These are phyloP conservation scores for Drosophila incognita DNA, from an alignment of 2,888 invertebrate species.

Conservation along the genomic window DNA sequence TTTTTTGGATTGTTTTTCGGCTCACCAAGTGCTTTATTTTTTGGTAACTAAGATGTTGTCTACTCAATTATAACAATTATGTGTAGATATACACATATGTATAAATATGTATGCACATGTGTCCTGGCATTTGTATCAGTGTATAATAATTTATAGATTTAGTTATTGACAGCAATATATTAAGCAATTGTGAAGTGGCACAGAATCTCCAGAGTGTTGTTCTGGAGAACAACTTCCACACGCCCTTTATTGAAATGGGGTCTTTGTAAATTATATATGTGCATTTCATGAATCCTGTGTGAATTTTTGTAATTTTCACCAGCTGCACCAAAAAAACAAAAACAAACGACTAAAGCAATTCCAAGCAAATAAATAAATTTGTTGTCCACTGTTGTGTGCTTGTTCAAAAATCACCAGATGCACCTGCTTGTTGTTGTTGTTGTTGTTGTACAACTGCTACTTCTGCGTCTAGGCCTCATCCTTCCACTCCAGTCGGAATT, in stretches of 20 bases:
- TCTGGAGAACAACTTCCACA: slow-evolving; percentile 10
- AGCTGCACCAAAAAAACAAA: slow-evolving; percentile 48
- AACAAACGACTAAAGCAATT: slow-evolving; percentile 45
- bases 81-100: slow-evolving; percentile 18
- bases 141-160: slow-evolving; percentile 48
- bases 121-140: slow-evolving; percentile 15
- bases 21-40: slow-evolving; percentile 74
- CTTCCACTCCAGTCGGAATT: slow-evolving; percentile 79
- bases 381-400: slow-evolving; percentile 56
- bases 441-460: neutral
- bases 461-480: slow-evolving; percentile 59
- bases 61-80: slow-evolving; percentile 38
- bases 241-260: slow-evolving; percentile 20
- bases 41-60: slow-evolving; percentile 51
- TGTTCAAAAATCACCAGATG: slow-evolving; percentile 18
- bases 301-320: slow-evolving; percentile 72
- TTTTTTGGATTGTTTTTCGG: slow-evolving; percentile 31
- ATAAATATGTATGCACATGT: slow-evolving; percentile 4
- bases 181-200: slow-evolving; percentile 23
- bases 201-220: slow-evolving; percentile 12
- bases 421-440: neutral
- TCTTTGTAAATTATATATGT: slow-evolving; percentile 15
- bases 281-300: slow-evolving; percentile 35
- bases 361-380: slow-evolving; percentile 52
- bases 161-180: slow-evolving; percentile 56